Evolutionary conservation across 2,888 invertebrate genomes (phyloP), one percentile per base, ranked within the genome.

Genomic region (Acanthosepion lycidas): DNA sequence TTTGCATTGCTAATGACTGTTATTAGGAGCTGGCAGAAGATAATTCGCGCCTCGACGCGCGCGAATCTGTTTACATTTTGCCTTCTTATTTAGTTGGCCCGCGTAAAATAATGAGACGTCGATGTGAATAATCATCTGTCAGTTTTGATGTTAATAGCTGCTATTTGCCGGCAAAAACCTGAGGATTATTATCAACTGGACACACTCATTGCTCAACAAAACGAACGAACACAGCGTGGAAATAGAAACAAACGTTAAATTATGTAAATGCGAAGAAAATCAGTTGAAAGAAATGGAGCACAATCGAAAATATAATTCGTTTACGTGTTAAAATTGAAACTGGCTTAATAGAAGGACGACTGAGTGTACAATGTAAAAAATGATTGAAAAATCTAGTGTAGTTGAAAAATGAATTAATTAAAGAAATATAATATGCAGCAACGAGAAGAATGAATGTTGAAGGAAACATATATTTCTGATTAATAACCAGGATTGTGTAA

Each of bases 81-180:
- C 78, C 78, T n/a, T 78, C 28, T 78, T 78, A n/a, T 78, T 78
- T 78, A n/a, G n/a, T 12, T 78, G 6, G 8, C 28, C 9, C 28
- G 12, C 28, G 28, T n/a, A n/a, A 78, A 78, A 78, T 78, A 78
- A 78, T 78, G n/a, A 78, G 78, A 78, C 78, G 78, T 78, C 12
- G n/a, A 28, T n/a, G 15, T n/a, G 78, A 78, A 78, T 78, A 78
- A 28, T 78, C 78, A n/a, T n/a, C 78, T 78, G 78, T n/a, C 78
- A 78, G 78, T 78, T 78, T 78, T 78, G 78, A 78, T 78, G 78
- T 78, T 78, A 28, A 78, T n/a, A n/a, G 78, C 78, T n/a, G 78
- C 28, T 78, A 78, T 78, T 78, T 78, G 78, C 78, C n/a, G 78
- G n/a, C 28, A 78, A n/a, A 28, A 78, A 78, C 8, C 78, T 78